Base-by-base conservation (phyloP, 2,888 invertebrate species). In the Himalopsyche tibetana region DNA sequence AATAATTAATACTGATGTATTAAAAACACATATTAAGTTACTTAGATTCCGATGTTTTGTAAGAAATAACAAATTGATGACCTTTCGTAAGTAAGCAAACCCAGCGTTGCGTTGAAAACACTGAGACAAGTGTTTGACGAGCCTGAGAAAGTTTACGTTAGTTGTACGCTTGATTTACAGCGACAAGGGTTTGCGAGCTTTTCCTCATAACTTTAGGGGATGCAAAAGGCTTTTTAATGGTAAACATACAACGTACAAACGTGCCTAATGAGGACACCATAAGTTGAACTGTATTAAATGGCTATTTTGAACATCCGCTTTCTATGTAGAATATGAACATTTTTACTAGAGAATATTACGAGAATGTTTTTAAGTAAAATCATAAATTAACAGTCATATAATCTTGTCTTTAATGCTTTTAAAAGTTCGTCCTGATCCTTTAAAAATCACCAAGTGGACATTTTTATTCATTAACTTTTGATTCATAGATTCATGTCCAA, bases 231-330 rank as follows among this genome's bases (percentile, higher is more conserved):
- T 63, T 19, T 63, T 63, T 63, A 63, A 63, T 63, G 19, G 19
- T 63, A 63, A 63, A 63, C 63, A 63, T 11, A 63, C 63, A 63
- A 63, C 19, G 63, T 63, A 19, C 63, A n/a, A 63, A 63, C 63
- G 19, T 63, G 63, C 19, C n/a, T 9, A 19, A 28, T 63, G 6
- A n/a, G 8, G 63, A 19, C 8, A 63, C 63, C 63, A 19, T 9
- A 63, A 19, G 11, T 63, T 19, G 15, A 15, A 0, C 15, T 51
- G 51, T 6, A 51, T 45, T 45, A 45, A 45, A 45, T 45, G 2
- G 6, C 9, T 45, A 8, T 45, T 45, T 11, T 11, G 0, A 45
- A 45, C 45, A 6, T 45, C 2, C 9, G 11, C 45, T 45, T 45
- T 9, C 9, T 9, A 45, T 45, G 40, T 40, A 6, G 5, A 3